Evolutionary conservation across 2,888 invertebrate genomes (phyloP).

Genomic region (Gonocerus acuteangulatus): DNA sequence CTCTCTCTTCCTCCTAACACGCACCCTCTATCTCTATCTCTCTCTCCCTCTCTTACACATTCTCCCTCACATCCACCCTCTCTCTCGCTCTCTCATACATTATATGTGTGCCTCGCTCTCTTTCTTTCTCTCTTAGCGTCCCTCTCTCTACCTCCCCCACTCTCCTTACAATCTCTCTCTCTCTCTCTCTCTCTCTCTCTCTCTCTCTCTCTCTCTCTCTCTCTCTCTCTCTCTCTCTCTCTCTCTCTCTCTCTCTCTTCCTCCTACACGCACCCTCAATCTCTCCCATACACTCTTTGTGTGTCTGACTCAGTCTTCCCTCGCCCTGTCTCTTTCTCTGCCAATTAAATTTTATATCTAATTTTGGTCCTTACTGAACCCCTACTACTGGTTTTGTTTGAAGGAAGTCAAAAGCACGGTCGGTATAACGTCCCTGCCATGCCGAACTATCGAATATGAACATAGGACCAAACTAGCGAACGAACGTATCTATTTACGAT

Average conservation of each 20-base stretch:
- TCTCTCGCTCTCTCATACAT: background rate
- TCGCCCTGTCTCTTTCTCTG: too few relatives aligned
- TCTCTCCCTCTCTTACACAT: background rate
- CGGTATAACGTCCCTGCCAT: too few relatives aligned
- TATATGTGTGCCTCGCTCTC: background rate
- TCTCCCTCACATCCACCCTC: background rate
- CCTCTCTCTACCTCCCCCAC: background rate
- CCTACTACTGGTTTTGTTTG: too few relatives aligned
- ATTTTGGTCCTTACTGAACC: too few relatives aligned
- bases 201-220: constrained; percentile 2
- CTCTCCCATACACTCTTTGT: too few relatives aligned
- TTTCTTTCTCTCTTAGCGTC: background rate
- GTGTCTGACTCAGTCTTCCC: too few relatives aligned
- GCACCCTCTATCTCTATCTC: background rate
- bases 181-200: constrained; percentile 2
- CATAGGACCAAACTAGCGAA: too few relatives aligned
- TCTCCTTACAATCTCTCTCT: background rate
- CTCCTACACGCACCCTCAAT: background rate
- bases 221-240: constrained; percentile 3
- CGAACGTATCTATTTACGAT: too few relatives aligned
- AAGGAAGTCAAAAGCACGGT: too few relatives aligned
- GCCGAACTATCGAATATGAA: too few relatives aligned
- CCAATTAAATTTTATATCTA: too few relatives aligned
- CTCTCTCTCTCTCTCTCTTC: constrained; percentile 3
- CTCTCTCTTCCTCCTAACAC: background rate